Conservation (phyloP, 2,113 vertebrate genomes). For the Brachypteracias leptosomus region DNA sequence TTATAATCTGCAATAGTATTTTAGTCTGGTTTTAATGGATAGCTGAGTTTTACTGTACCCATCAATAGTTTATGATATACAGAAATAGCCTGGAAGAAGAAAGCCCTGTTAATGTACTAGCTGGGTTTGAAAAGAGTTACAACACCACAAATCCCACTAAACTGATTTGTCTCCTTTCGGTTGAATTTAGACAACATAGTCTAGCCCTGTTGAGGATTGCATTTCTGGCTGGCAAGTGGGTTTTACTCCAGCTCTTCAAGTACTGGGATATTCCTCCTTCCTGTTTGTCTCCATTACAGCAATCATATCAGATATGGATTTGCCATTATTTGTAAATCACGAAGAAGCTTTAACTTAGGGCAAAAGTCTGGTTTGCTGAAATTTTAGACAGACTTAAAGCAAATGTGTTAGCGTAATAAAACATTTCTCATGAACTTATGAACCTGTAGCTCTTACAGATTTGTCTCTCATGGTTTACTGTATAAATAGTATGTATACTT, state of each 20-base stretch:
- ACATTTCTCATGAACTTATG: constrained; percentile 64
- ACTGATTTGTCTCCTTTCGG: neutral
- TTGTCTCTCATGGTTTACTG: constrained; percentile 23
- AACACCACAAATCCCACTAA: neutral
- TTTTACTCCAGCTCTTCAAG: constrained; percentile 12
- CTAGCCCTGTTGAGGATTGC: neutral
- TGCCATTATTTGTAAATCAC: constrained; percentile 51
- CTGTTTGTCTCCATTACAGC: constrained; percentile 30
- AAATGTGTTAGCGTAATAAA: constrained; percentile 50
- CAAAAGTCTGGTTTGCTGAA: constrained; percentile 12
- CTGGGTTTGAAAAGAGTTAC: neutral
- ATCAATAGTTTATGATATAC: constrained; percentile 1
- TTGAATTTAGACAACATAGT: neutral
- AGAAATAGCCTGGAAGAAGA: neutral
- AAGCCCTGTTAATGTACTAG: neutral
- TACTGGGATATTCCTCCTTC: constrained; percentile 25
- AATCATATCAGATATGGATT: constrained; percentile 25
- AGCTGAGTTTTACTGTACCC: neutral
- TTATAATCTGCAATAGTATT: neutral
- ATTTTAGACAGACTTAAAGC: constrained; percentile 39
- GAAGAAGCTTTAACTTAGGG: neutral
- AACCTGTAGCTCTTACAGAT: constrained; percentile 37
- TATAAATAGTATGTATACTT: constrained; percentile 22
- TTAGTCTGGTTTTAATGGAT: neutral
- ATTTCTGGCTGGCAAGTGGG: neutral